phyloP scores from a whole-genome alignment of 2,797 vertebrate species.

The Emys orbicularis region DNA sequence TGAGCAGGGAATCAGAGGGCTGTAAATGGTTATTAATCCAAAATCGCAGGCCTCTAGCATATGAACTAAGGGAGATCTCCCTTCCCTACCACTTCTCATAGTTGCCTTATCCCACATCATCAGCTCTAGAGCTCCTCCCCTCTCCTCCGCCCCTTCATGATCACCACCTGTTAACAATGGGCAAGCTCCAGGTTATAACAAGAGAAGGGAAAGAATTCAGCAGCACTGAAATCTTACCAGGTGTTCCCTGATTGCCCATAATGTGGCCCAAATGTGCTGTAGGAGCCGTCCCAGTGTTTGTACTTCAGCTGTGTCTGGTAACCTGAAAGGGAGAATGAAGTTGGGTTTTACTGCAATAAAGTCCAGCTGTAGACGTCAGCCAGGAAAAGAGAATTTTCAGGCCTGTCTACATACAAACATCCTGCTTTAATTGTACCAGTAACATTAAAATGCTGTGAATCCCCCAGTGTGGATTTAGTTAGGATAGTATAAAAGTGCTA shows the following conservation, averaged over 20 bases:
- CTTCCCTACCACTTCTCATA: neutral
- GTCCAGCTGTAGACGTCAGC: neutral
- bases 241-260: constrained; percentile 82
- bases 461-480: neutral
- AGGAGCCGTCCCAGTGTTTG: constrained; percentile 91
- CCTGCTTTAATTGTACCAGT: neutral
- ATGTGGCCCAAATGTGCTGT: constrained; percentile 88
- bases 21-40: neutral
- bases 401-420: rapidly evolving
- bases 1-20: neutral
- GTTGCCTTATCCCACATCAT: neutral
- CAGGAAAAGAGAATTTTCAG: neutral
- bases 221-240: constrained; percentile 83
- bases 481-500: neutral
- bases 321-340: constrained; percentile 76
- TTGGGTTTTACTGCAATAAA: neutral
- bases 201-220: neutral
- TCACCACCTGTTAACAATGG: neutral
- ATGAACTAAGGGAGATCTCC: neutral
- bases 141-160: neutral
- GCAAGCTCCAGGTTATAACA: neutral
- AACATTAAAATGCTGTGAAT: neutral
- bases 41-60: neutral
- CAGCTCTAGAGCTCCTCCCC: neutral
- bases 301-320: constrained; percentile 91